Conservation (phyloP, 1,140 invertebrate species). For the Leptoteleia sp. region DNA sequence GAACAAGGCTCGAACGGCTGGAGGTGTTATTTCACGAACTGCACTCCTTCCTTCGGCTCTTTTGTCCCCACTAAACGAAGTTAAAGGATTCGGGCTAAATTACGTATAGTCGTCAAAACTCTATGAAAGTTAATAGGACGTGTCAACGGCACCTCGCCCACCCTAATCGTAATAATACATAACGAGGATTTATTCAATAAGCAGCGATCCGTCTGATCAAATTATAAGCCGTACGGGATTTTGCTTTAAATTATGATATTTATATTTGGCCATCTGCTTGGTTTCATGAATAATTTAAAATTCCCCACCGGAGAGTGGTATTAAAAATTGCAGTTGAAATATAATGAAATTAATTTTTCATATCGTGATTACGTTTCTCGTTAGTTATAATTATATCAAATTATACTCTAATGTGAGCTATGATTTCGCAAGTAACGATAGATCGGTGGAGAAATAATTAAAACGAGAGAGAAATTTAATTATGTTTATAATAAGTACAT, state of each 20-base stretch:
- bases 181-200: constrained; percentile 13
- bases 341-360: too few relatives aligned
- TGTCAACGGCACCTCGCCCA: constrained; percentile 6
- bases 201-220: constrained; percentile 8
- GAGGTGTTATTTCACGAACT: constrained; percentile 58
- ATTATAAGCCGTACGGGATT: neutral
- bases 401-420: too few relatives aligned
- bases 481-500: too few relatives aligned
- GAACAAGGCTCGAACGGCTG: constrained; percentile 40
- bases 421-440: too few relatives aligned
- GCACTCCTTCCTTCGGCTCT: constrained; percentile 35
- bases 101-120: constrained; percentile 51
- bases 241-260: neutral
- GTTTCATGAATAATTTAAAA: neutral
- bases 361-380: too few relatives aligned
- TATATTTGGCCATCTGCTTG: neutral
- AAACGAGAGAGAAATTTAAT: too few relatives aligned
- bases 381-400: too few relatives aligned
- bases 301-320: neutral
- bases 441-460: too few relatives aligned
- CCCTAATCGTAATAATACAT: constrained; percentile 26
- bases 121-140: constrained; percentile 46
- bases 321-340: too few relatives aligned
- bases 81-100: constrained; percentile 51
- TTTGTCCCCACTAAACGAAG: constrained; percentile 56